A percentile compares a stretch with the other conserved stretches of the same genome.
phyloP scores from a whole-genome alignment of 2,113 vertebrate species.

The Passer montanus region DNA sequence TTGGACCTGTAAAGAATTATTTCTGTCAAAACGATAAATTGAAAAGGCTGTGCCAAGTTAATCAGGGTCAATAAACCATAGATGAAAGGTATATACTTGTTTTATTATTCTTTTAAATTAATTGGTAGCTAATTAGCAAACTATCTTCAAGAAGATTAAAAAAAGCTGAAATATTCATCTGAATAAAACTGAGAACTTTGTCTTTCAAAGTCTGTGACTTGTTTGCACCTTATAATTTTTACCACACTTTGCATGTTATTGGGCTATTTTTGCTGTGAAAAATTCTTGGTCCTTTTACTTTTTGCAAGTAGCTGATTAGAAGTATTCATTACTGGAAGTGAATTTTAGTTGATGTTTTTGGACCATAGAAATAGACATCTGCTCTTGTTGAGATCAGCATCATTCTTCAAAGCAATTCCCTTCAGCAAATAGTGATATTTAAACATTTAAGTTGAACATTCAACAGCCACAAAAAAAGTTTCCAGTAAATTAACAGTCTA shows the following conservation, averaged over 20 bases:
- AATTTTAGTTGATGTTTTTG: not conserved
- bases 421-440: not conserved
- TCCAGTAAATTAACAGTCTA: not conserved
- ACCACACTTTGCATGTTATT: not conserved
- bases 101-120: not conserved
- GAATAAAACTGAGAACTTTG: not conserved
- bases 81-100: not conserved
- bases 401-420: not conserved
- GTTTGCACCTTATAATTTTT: not conserved
- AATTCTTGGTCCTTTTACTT: not conserved
- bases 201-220: not conserved
- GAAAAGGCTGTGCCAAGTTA: not conserved
- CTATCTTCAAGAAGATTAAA: not conserved
- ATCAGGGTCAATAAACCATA: not conserved
- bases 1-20: not conserved
- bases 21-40: not conserved
- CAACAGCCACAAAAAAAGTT: not conserved
- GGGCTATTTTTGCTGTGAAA: not conserved
- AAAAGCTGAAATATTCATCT: not conserved
- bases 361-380: not conserved
- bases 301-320: not conserved
- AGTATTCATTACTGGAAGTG: not conserved
- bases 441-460: not conserved
- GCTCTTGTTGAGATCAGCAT: not conserved
- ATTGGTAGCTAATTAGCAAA: not conserved